Percentiles rank a stretch among this genome's conserved stretches.
These are phyloP conservation scores for Climacteris rufus DNA, from an alignment of 2,113 vertebrate species.

Conservation along the genomic window DNA sequence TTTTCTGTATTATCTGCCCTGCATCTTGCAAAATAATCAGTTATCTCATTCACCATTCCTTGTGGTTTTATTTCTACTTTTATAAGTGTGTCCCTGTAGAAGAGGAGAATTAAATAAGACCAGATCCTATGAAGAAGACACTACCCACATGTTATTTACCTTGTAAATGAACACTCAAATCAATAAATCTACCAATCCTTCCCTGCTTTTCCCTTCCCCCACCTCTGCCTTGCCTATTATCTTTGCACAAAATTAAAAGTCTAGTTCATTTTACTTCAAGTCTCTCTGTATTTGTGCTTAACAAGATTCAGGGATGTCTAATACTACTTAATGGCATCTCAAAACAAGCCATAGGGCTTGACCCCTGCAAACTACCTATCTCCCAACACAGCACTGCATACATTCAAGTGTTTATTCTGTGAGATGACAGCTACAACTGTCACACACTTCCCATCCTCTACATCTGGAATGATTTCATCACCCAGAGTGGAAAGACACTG, in stretches of 20 bases:
- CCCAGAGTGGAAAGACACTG: not conserved
- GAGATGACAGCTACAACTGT: not conserved
- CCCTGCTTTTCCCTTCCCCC: not conserved
- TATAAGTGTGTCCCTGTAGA: not conserved
- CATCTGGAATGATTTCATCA: not conserved
- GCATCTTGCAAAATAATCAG: not conserved
- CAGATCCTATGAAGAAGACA: not conserved
- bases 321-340: not conserved
- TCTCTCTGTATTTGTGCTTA: not conserved
- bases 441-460: not conserved
- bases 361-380: not conserved
- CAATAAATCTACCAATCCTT: not conserved
- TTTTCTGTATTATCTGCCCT: not conserved
- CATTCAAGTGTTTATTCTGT: not conserved
- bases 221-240: not conserved
- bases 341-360: not conserved
- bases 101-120: not conserved
- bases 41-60: not conserved
- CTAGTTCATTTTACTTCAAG: not conserved
- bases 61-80: not conserved
- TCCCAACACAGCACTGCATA: not conserved
- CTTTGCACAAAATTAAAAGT: not conserved
- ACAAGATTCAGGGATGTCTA: not conserved
- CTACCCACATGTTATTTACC: not conserved
- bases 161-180: not conserved